A percentile compares a stretch with the other conserved stretches of the same genome.
phyloP scores from a whole-genome alignment of 2,797 vertebrate genomes.

The Acridotheres tristis region DNA sequence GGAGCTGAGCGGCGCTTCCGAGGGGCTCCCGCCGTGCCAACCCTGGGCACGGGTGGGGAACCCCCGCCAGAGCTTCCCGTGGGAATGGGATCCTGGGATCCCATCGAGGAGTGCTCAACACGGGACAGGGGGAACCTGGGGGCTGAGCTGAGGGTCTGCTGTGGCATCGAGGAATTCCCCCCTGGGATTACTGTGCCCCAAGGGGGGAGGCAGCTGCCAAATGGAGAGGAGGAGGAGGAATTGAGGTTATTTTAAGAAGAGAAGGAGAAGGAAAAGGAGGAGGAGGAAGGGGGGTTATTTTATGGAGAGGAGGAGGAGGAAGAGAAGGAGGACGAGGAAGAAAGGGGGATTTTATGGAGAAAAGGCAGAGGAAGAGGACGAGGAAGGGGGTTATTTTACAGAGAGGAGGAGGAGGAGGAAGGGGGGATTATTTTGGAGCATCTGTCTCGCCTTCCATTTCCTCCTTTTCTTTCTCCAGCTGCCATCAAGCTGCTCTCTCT shows the following conservation, averaged over 20 bases:
- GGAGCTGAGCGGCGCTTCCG: neutral
- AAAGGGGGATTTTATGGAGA: neutral
- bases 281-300: neutral
- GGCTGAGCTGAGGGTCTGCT: rapidly evolving
- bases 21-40: neutral
- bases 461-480: conserved; percentile 53
- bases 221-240: neutral
- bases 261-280: neutral
- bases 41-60: neutral
- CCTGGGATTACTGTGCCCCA: rapidly evolving
- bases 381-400: neutral
- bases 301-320: neutral
- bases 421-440: conserved; percentile 3
- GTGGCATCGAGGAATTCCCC: neutral
- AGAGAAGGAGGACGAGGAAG: neutral
- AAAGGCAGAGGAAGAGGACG: neutral
- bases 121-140: rapidly evolving
- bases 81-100: neutral
- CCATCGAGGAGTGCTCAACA: rapidly evolving
- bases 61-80: neutral
- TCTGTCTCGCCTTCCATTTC: conserved; percentile 55
- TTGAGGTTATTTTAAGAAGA: neutral
- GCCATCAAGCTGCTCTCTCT: neutral
- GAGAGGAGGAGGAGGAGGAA: neutral
- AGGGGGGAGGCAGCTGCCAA: neutral